Conservation (phyloP, 2,113 vertebrate genomes). For the Podarcis muralis region DNA sequence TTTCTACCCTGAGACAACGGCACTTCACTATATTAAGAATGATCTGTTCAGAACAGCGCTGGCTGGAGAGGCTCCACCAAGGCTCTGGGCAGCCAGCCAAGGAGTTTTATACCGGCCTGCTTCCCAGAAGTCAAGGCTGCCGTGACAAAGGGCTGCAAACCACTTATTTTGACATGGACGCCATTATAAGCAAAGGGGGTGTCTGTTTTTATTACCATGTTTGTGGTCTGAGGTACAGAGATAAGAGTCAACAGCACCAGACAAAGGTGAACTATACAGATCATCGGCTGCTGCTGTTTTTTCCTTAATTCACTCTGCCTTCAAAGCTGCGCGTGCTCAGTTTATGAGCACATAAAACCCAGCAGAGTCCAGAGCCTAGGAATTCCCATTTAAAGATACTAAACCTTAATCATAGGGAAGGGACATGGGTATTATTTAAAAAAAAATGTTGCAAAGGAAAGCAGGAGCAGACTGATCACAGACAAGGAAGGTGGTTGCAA, state of each 20-base stretch:
- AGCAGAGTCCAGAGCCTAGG: not conserved
- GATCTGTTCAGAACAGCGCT: not conserved
- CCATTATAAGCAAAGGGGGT: not conserved
- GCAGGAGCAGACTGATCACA: not conserved
- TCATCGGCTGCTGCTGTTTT: not conserved
- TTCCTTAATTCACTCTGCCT: not conserved
- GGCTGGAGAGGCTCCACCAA: not conserved
- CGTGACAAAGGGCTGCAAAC: not conserved
- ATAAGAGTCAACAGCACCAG: not conserved
- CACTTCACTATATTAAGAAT: not conserved
- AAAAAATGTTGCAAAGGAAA: not conserved
- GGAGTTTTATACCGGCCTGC: not conserved
- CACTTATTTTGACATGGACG: not conserved
- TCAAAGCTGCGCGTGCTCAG: not conserved
- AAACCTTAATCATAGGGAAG: constrained; percentile 1
- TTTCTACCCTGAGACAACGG: not conserved
- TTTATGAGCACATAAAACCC: not conserved
- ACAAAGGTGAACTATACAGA: not conserved
- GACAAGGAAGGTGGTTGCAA: not conserved
- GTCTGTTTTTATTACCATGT: not conserved
- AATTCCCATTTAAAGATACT: constrained; percentile 21
- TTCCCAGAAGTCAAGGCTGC: not conserved
- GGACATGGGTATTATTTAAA: not conserved
- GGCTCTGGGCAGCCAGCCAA: rapidly evolving
- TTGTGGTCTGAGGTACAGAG: not conserved